Evolutionary conservation across 2,797 vertebrate species (phyloP), one percentile per base, ranked within the genome.

Genomic region (Micrastur ruficollis): DNA sequence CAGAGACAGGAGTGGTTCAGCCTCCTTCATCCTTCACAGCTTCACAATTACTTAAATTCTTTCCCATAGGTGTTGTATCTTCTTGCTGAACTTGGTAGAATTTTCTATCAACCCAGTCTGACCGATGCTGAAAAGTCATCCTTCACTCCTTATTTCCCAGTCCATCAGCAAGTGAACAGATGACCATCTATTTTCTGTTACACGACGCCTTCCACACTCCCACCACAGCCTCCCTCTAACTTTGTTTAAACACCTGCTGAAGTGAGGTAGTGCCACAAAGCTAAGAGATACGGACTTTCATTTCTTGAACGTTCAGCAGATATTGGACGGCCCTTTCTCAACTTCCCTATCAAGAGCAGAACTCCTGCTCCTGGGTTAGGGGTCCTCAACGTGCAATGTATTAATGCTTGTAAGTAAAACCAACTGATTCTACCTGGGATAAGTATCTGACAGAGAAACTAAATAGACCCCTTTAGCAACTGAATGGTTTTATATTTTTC

Each of bases 401-500:
- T 80, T 90, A 55, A 81, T 26, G 34, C 25, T 49, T 49, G 44
- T n/a, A 81, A 87, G 42, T 63, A 88, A 91, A 95, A 31, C 29
- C 71, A 63, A 31, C 59, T 38, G 27, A 73, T 84, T 73, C 66
- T 38, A 50, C 47, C 36, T 18, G 53, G 32, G 47, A 93, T 81
- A 67, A 49, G 55, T 22, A 7, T 34, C 47, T 90, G 81, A 36
- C 95, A 93, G 89, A 94, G 93, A 92, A 91, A 87, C 73, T 87
- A 98, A 97, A 97, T 94, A 95, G 90, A 97, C 91, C 93, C 96
- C 96, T 94, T 96, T 89, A 97, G 89, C 63, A 70, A 87, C 42
- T 94, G 90, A 89, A 95, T 92, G 92, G 94, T 93, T 86, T 97
- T 95, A 71, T 94, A 97, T 97, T 97, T 97, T 97, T 97, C 96